Evolutionary conservation across 2,797 vertebrate genomes (phyloP).

Genomic region (Anableps anableps): DNA sequence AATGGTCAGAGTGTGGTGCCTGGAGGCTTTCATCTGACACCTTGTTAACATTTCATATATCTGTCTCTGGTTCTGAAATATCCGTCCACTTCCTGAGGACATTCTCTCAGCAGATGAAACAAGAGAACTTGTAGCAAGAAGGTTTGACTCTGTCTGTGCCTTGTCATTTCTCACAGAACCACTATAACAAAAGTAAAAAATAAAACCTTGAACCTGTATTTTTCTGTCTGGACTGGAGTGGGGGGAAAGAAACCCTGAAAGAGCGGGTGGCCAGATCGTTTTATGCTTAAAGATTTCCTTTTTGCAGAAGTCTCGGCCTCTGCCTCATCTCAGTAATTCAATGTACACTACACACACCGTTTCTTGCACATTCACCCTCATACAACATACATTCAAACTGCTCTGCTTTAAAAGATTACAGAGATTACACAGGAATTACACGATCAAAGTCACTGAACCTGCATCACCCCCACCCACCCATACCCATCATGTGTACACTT

Average conservation of each 20-base stretch:
- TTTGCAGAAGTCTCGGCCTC: constrained; percentile 40
- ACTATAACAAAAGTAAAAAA: background rate
- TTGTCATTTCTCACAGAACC: background rate
- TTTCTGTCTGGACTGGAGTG: constrained; percentile 9
- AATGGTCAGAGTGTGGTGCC: constrained; percentile 13
- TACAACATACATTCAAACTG: constrained; percentile 75
- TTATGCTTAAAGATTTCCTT: constrained; percentile 58
- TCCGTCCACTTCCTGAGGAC: background rate
- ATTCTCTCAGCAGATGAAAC: background rate
- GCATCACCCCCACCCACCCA: constrained; percentile 28
- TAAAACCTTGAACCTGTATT: background rate
- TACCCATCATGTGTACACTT: constrained; percentile 53
- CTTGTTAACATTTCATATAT: constrained; percentile 1
- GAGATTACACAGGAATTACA: constrained; percentile 86
- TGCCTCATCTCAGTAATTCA: constrained; percentile 64
- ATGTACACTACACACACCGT: constrained; percentile 40
- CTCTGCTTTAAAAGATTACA: constrained; percentile 83
- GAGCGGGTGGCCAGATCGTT: constrained; percentile 31
- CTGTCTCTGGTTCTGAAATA: constrained; percentile 8
- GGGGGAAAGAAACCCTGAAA: constrained; percentile 6
- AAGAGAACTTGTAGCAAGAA: background rate
- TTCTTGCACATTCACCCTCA: constrained; percentile 30
- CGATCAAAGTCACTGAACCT: constrained; percentile 83
- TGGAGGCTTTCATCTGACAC: background rate
- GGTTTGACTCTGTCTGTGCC: background rate